These are phyloP conservation scores for Podabrus alpinus DNA, from an alignment of 2,888 invertebrate genomes.

Conservation along the genomic window DNA sequence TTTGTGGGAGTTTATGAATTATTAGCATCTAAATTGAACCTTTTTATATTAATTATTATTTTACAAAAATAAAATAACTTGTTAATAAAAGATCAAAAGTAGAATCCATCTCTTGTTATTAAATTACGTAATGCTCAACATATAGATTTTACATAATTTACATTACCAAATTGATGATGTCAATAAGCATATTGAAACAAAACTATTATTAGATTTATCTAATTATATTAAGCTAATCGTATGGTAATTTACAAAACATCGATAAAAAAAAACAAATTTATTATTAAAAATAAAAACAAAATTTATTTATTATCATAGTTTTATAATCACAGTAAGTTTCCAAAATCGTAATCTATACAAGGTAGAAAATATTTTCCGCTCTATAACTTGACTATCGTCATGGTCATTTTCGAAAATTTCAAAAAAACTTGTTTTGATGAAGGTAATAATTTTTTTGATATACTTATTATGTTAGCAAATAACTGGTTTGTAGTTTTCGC, in stretches of 20 bases:
- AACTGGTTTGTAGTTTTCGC: neutral
- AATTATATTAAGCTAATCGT: neutral
- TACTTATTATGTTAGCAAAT: neutral
- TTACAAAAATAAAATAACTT: too few species aligned
- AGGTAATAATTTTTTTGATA: neutral
- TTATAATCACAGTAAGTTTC: neutral
- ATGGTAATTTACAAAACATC: neutral
- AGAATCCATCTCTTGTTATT: neutral
- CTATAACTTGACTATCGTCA: neutral
- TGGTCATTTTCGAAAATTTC: neutral
- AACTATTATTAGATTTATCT: neutral
- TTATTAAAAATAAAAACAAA: neutral
- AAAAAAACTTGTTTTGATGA: neutral
- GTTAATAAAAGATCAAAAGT: too few species aligned
- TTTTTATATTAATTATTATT: too few species aligned
- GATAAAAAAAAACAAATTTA: neutral
- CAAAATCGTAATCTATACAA: too few species aligned
- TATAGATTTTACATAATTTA: neutral
- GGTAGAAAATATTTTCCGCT: neutral
- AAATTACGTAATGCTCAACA: neutral
- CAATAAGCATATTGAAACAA: neutral
- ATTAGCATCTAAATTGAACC: too few species aligned
- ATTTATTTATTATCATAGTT: too few species aligned
- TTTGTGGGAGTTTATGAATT: too few species aligned
- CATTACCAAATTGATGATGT: neutral